Evolutionary conservation across 2,113 vertebrate genomes (phyloP), one percentile per base, ranked within the genome.

Genomic region (Poecilia latipinna): DNA sequence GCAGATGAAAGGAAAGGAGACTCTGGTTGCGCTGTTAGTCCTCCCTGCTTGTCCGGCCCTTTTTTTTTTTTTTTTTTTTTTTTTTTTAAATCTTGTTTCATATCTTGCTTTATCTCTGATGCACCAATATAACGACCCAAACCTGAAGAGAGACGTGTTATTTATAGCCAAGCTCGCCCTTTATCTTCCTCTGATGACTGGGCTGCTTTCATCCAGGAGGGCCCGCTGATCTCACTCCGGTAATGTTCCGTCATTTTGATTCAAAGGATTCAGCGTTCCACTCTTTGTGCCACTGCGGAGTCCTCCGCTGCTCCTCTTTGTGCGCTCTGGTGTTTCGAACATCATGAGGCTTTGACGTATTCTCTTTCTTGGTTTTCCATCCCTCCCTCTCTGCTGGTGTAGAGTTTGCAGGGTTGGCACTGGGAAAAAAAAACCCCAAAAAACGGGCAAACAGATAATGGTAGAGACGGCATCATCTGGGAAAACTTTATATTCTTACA

Each of bases 361-460:
- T 65, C 29, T 68, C 68, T 71, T 28, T n/a, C 65, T 69, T 8
- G 6, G 82, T 81, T 57, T 61, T 76, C 54, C 65, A 29, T 57
- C 48, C 26, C 68, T 66, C 60, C 62, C 70, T 70, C 17, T 83
- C 22, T 57, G 2, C n/a, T 57, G 51, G 24, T 10, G 51, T n/a
- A n/a, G 22, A 57, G 51, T 57, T n/a, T 24, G 19, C 24, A n/a
- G 51, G 5, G 22, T 54, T 54, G 5, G 78, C 80, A 81, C 71
- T 84, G 73, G 29, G 2, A 29, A 29, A 29, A 29, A 29, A 29
- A 1, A 29, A 1, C 26, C 26, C 26, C 26, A 87, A 78, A 65
- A 90, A 89, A 89, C 77, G 78, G 83, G 83, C 79, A 90, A 87
- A 84, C 67, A 79, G 83, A 87, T 90, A 85, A 89, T 88, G 84